phyloP scores from a whole-genome alignment of 2,888 invertebrate genomes.

The Iselma pallidipennis region DNA sequence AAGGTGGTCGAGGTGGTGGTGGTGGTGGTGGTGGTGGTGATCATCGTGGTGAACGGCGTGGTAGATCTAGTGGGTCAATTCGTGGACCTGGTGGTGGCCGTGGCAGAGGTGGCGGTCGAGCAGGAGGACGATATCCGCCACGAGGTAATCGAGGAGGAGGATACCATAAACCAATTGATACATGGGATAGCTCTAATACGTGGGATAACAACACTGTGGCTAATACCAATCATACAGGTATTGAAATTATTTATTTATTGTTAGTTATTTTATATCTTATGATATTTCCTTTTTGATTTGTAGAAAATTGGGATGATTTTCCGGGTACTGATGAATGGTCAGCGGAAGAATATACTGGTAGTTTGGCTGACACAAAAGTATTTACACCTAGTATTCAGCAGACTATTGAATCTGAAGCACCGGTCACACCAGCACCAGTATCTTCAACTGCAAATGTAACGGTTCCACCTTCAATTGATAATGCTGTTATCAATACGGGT shows the following conservation, averaged over 20 bases:
- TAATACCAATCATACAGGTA: slow-evolving; percentile 44
- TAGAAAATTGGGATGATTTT: slow-evolving; percentile 75
- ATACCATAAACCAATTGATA: slow-evolving; percentile 56
- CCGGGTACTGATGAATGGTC: slow-evolving; percentile 63
- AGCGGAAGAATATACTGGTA: slow-evolving; percentile 91
- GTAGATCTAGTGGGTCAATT: slow-evolving; percentile 53
- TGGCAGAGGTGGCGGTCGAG: slow-evolving; percentile 47
- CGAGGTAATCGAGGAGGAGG: slow-evolving; percentile 51
- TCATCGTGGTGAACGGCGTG: slow-evolving; percentile 57
- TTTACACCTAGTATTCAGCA: slow-evolving; percentile 72
- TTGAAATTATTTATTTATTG: slow-evolving; percentile 32
- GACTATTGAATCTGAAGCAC: slow-evolving; percentile 31
- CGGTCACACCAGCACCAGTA: slow-evolving; percentile 29
- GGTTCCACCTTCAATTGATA: slow-evolving; percentile 25
- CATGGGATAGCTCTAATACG: slow-evolving; percentile 63
- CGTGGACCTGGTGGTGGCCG: slow-evolving; percentile 56
- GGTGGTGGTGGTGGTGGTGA: slow-evolving; percentile 36
- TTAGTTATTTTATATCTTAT: neutral
- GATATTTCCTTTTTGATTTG: slow-evolving; percentile 12
- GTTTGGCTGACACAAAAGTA: slow-evolving; percentile 91
- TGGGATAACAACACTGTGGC: slow-evolving; percentile 48
- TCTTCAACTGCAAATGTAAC: neutral
- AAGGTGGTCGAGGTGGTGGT: slow-evolving; percentile 40
- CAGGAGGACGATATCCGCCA: slow-evolving; percentile 54
- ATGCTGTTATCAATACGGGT: slow-evolving; percentile 25